Percentiles rank a stretch among this genome's conserved stretches.
Conservation (phyloP, 1,140 invertebrate species). For the Cydia strobilella region DNA sequence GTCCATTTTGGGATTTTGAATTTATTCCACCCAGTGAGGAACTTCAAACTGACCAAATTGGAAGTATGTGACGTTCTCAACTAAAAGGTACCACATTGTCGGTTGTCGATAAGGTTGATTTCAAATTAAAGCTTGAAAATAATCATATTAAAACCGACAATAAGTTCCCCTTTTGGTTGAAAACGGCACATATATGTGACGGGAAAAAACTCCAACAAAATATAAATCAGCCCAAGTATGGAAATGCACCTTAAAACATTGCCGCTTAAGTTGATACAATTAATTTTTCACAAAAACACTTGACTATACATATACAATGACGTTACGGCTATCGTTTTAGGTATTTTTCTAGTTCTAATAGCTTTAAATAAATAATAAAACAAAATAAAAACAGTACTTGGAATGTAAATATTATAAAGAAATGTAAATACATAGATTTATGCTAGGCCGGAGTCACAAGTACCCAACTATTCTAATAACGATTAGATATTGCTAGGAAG, state of each 20-base stretch:
- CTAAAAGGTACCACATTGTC: too few species aligned
- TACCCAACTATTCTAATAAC: constrained; percentile 12
- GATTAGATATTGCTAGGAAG: background rate
- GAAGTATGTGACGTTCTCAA: too few species aligned
- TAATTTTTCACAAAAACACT: background rate
- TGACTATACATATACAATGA: background rate
- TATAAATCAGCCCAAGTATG: background rate
- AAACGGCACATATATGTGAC: too few species aligned
- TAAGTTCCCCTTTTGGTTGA: too few species aligned
- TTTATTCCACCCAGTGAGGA: too few species aligned
- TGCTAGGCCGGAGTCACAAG: constrained; percentile 10
- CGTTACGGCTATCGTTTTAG: background rate
- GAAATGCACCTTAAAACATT: background rate
- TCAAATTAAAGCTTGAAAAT: too few species aligned
- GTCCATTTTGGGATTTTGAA: too few species aligned
- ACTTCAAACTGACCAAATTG: too few species aligned
- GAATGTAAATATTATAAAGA: constrained; percentile 38
- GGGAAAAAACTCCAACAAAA: too few species aligned
- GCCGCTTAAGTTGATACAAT: background rate
- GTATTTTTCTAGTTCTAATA: constrained; percentile 16
- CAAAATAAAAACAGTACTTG: constrained; percentile 33
- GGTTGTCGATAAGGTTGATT: too few species aligned
- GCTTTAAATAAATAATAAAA: constrained; percentile 37
- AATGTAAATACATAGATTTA: constrained; percentile 17
- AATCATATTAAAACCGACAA: too few species aligned